These are phyloP conservation scores for Prorops nasuta DNA, from an alignment of 1,140 invertebrate genomes.

Conservation along the genomic window DNA sequence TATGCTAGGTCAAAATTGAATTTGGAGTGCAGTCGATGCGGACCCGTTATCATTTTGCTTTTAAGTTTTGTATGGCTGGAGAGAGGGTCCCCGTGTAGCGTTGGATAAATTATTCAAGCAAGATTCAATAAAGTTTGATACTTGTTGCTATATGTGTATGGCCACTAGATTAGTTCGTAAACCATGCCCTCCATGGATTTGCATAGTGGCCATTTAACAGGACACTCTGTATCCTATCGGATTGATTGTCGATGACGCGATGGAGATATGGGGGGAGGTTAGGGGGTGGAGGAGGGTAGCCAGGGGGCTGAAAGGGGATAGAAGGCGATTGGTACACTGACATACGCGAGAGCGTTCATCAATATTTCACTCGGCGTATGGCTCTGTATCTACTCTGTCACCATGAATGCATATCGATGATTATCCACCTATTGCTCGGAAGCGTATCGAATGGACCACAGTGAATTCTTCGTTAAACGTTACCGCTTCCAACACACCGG, in stretches of 20 bases:
- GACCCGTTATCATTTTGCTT: background rate
- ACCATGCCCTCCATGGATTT: constrained; percentile 1
- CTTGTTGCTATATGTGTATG: background rate
- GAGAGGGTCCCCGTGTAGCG: background rate
- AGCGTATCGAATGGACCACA: constrained; percentile 1
- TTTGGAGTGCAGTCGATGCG: no score
- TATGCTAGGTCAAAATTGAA: no score
- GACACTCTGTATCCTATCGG: background rate
- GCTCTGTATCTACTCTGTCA: constrained; percentile 1
- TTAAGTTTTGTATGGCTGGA: background rate
- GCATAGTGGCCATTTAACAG: background rate
- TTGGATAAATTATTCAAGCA: constrained; percentile 1
- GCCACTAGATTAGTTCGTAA: background rate
- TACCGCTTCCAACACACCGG: no score
- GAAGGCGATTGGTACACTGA: background rate
- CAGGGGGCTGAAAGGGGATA: no score
- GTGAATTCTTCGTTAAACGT: constrained; percentile 3
- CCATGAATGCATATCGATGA: constrained; percentile 1
- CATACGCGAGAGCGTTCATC: background rate
- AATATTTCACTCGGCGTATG: constrained; percentile 1
- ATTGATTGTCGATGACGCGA: background rate
- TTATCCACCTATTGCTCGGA: background rate
- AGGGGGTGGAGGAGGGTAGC: no score
- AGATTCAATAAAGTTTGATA: constrained; percentile 5
- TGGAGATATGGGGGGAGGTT: no score